Percentiles rank a stretch among this genome's conserved stretches.
Evolutionary conservation across 2,797 vertebrate species (phyloP).

Genomic region (Dicrostonyx torquatus): DNA sequence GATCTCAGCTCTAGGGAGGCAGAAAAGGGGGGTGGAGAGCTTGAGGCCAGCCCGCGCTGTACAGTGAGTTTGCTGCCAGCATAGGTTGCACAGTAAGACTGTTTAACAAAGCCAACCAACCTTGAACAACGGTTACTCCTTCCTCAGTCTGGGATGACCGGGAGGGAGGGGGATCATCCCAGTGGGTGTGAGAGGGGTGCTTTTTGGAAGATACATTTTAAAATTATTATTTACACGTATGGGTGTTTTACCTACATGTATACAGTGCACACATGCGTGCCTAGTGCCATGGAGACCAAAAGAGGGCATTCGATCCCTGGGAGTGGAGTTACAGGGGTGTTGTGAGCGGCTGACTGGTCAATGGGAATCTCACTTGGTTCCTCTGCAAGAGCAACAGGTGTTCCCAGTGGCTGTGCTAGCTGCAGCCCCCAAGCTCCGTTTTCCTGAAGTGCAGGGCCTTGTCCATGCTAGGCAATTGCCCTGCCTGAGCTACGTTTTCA

Average conservation of each 20-base stretch:
- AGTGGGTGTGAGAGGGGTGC: accelerated
- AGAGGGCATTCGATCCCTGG: neutral
- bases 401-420: neutral
- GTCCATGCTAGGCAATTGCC: neutral
- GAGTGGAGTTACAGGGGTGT: neutral
- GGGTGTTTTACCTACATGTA: neutral
- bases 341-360: neutral
- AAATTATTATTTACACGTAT: neutral
- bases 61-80: neutral
- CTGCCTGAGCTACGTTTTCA: neutral
- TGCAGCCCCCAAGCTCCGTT: neutral
- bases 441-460: neutral
- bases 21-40: neutral
- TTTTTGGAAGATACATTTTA: neutral
- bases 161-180: neutral
- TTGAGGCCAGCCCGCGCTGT: neutral
- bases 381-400: neutral
- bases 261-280: too few species aligned
- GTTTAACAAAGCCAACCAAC: neutral
- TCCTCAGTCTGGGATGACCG: neutral
- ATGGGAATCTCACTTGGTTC: neutral
- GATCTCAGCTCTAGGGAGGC: neutral
- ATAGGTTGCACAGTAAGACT: neutral
- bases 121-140: neutral
- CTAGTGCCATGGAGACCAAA: neutral